Percentiles rank a stretch among this genome's conserved stretches.
These are phyloP conservation scores for Bathynomus jamesi DNA, from an alignment of 1,140 invertebrate species.

Conservation along the genomic window DNA sequence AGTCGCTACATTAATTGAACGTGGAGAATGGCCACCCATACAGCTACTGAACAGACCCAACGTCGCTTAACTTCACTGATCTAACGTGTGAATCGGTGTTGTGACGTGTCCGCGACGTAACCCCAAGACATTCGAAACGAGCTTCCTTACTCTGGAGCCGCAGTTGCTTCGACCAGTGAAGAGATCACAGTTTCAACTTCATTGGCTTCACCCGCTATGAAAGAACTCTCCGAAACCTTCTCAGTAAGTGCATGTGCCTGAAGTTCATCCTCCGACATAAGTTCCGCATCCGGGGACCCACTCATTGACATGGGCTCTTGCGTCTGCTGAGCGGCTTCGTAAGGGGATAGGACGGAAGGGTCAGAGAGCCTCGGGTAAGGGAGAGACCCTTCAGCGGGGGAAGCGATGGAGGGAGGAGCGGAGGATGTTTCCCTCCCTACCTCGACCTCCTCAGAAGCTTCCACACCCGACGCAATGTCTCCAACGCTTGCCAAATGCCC, in stretches of 20 bases:
- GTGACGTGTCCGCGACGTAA: too few relatives aligned
- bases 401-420: background rate
- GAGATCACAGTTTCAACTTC: too few relatives aligned
- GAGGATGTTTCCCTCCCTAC: background rate
- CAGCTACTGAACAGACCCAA: too few relatives aligned
- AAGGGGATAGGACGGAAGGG: background rate
- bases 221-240: too few relatives aligned
- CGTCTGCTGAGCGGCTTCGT: background rate
- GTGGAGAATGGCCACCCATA: too few relatives aligned
- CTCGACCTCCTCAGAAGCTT: background rate
- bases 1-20: too few relatives aligned
- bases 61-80: too few relatives aligned
- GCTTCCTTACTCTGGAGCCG: too few relatives aligned
- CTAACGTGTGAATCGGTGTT: too few relatives aligned
- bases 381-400: background rate
- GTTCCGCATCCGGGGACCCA: constrained; percentile 26
- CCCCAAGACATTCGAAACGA: too few relatives aligned
- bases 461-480: background rate
- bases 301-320: background rate
- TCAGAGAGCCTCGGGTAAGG: background rate
- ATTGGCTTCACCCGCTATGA: too few relatives aligned
- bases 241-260: constrained; percentile 31
- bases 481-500: background rate
- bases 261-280: background rate
- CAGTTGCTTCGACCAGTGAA: too few relatives aligned